phyloP scores from a whole-genome alignment of 2,888 invertebrate species.

The Pinctada fucata region DNA sequence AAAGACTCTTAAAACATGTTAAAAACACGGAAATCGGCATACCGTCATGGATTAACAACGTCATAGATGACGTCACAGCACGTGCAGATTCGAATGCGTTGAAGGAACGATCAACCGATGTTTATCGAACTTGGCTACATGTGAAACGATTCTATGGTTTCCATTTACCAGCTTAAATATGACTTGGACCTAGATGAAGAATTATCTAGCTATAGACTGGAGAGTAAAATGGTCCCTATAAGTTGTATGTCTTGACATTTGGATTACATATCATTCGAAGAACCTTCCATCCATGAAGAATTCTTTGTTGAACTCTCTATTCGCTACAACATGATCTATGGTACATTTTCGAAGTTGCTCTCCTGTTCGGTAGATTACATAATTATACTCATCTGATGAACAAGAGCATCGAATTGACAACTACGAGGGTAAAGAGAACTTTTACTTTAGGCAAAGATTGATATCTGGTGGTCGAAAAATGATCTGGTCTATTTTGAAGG shows the following conservation, averaged over 20 bases:
- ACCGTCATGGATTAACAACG: too few species aligned
- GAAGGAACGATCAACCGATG: too few species aligned
- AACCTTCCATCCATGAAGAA: background rate
- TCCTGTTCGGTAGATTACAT: background rate
- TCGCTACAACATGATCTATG: background rate
- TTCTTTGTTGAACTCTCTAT: background rate
- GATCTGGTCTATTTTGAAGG: background rate
- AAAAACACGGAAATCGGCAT: too few species aligned
- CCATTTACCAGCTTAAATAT: background rate
- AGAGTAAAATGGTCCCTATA: background rate
- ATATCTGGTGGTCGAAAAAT: background rate
- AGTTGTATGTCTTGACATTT: background rate
- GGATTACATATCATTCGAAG: background rate
- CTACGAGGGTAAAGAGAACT: constrained; percentile 1
- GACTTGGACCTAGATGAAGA: background rate
- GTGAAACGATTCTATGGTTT: background rate
- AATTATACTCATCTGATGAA: background rate
- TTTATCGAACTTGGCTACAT: background rate
- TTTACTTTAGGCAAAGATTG: background rate
- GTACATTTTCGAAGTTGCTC: background rate
- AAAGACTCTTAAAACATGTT: too few species aligned
- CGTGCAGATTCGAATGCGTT: too few species aligned
- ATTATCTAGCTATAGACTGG: background rate
- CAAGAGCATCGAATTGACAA: background rate
- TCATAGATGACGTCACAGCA: too few species aligned